phyloP scores from a whole-genome alignment of 1,140 invertebrate species.

The Conus ventricosus region DNA sequence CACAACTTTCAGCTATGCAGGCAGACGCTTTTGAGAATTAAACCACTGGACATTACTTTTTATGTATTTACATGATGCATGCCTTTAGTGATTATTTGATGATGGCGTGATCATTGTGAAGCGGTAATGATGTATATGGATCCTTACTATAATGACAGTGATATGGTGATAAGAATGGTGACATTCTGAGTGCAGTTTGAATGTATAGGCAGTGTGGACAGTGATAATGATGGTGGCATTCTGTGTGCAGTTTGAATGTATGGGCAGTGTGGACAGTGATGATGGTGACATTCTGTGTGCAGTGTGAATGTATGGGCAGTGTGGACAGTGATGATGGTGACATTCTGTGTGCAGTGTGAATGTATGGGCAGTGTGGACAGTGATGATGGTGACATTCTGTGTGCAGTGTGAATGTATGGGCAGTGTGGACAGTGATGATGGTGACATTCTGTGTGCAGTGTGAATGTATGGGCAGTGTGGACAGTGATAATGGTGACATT shows the following conservation, averaged over 20 bases:
- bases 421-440: constrained; percentile 71
- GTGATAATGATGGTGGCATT: constrained; percentile 38
- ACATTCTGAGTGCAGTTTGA: constrained; percentile 60
- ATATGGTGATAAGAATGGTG: not conserved
- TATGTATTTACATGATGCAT: no score
- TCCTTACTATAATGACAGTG: no score
- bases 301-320: constrained; percentile 42
- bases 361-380: constrained; percentile 53
- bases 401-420: constrained; percentile 73
- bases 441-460: constrained; percentile 49
- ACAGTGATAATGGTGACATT: constrained; percentile 52
- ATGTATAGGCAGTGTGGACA: constrained; percentile 74
- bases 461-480: constrained; percentile 75
- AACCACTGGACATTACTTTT: no score
- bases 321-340: constrained; percentile 49
- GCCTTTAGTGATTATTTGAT: no score
- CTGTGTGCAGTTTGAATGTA: not conserved
- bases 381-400: not conserved
- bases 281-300: not conserved
- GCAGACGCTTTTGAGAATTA: no score
- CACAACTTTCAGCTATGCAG: no score
- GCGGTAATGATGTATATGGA: no score
- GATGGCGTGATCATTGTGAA: no score
- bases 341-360: constrained; percentile 61
- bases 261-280: constrained; percentile 59